Percentiles rank a stretch among this genome's conserved stretches.
Evolutionary conservation across 2,888 invertebrate species (phyloP).

Genomic region (Cataglyphis altisquamis): DNA sequence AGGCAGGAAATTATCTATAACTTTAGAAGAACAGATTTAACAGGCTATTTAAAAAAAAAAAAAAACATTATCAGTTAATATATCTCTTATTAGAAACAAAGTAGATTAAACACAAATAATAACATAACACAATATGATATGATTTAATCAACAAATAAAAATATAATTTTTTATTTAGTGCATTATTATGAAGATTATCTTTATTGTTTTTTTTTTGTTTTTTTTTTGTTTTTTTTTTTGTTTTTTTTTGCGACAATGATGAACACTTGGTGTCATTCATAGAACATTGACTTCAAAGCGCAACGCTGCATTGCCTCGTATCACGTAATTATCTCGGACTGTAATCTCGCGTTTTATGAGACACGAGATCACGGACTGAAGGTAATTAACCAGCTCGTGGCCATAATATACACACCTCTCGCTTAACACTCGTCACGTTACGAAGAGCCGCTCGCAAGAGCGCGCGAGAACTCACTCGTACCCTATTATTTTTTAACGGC

Average conservation of each 20-base stretch:
- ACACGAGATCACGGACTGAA: conserved; percentile 7
- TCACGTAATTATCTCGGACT: background rate
- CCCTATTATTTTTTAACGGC: conserved; percentile 37
- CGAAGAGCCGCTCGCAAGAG: background rate
- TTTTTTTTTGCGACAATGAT: background rate
- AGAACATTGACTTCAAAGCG: background rate
- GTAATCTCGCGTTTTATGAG: conserved; percentile 21
- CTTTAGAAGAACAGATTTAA: background rate
- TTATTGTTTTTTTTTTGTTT: background rate
- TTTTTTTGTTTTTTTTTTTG: background rate
- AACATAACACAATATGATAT: background rate
- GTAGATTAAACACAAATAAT: background rate
- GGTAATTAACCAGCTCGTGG: conserved; percentile 18
- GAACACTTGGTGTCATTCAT: background rate
- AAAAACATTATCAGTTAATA: background rate
- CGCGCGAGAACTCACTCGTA: background rate
- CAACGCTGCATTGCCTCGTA: background rate
- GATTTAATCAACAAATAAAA: too few species aligned
- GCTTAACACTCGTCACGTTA: conserved; percentile 13
- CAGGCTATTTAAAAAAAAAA: background rate
- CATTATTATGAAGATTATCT: background rate
- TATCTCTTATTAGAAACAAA: background rate
- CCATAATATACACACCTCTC: background rate
- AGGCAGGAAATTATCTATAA: too few species aligned
- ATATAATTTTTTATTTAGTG: background rate